A percentile compares a stretch with the other conserved stretches of the same genome.
Evolutionary conservation across 2,113 vertebrate genomes (phyloP).

Genomic region (Emydocephalus ijimae): DNA sequence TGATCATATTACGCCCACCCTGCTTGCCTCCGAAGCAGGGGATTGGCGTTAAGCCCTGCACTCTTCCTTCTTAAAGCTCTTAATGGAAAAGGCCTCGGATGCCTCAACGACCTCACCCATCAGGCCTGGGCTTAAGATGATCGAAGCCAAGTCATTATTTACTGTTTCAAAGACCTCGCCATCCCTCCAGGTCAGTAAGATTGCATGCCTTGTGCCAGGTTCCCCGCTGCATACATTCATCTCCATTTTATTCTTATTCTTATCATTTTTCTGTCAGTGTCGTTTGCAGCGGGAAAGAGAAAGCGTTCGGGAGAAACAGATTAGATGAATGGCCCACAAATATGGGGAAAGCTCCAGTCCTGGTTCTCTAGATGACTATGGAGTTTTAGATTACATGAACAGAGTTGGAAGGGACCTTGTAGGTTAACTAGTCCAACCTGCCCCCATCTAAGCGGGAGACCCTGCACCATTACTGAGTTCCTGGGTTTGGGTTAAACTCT

Average conservation of each 20-base stretch:
- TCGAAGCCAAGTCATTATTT: conserved; percentile 34
- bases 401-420: too few species aligned
- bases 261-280: not conserved
- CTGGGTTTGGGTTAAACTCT: not conserved
- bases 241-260: not conserved
- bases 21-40: conserved; percentile 29
- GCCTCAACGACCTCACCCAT: conserved; percentile 33
- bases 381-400: too few species aligned
- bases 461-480: too few species aligned
- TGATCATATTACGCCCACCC: conserved; percentile 50
- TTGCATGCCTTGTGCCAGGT: not conserved
- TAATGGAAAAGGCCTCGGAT: conserved; percentile 27
- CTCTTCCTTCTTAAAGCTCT: conserved; percentile 59
- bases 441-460: too few species aligned
- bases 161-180: conserved; percentile 8
- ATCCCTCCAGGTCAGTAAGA: not conserved
- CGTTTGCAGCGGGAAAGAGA: not conserved
- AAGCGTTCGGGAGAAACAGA: not conserved
- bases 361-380: too few species aligned
- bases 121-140: conserved; percentile 41
- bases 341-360: not conserved
- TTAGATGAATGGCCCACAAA: not conserved
- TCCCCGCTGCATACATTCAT: not conserved
- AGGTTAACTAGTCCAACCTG: too few species aligned
- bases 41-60: conserved; percentile 40